Base-by-base conservation (phyloP, 2,797 vertebrate species). In the Alectoris magna region DNA sequence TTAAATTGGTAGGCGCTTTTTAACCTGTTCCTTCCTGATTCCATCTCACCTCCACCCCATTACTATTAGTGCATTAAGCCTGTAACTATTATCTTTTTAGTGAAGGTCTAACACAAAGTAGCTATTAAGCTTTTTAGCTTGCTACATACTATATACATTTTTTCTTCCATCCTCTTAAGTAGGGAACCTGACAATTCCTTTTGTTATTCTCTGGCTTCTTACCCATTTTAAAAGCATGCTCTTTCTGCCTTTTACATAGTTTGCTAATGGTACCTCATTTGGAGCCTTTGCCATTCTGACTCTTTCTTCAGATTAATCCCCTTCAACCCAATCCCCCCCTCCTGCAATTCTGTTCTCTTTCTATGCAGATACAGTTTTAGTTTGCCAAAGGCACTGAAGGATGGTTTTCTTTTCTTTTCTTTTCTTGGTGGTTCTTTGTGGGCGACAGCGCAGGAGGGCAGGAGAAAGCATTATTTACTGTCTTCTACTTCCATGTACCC, bases 21-120 rank as follows among this genome's bases (percentile, higher is more conserved):
- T 96, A 96, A 94, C 95, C 94, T 94, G 27, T 95, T 96, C 88
- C 78, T 95, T 94, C 94, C 95, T 91, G 88, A 94, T 93, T 95
- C 74, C 80, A 82, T 92, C 91, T 95, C 92, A 93, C 83, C 74
- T 86, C 71, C 62, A 66, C 26, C 19, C 81, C 86, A 81, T 73
- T 76, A 77, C 72, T 89, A 77, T 88, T 70, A 94, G 81, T 79
- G 86, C 75, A 94, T 94, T 84, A 95, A 95, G 91, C 73, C 67
- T 64, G 73, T 82, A 93, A 91, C 92, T 91, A 85, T 88, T 71
- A 62, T 77, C 81, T 87, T 95, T 90, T 64, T 59, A 93, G 87
- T n/a, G 77, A 95, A 95, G 69, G 86, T 60, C 93, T 93, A 95
- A 96, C 22, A 0, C 60, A 92, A 92, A 94, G 92, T 59, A 96